Evolutionary conservation across 2,888 invertebrate genomes (phyloP), one percentile per base, ranked within the genome.

Genomic region (Erebia ligea): DNA sequence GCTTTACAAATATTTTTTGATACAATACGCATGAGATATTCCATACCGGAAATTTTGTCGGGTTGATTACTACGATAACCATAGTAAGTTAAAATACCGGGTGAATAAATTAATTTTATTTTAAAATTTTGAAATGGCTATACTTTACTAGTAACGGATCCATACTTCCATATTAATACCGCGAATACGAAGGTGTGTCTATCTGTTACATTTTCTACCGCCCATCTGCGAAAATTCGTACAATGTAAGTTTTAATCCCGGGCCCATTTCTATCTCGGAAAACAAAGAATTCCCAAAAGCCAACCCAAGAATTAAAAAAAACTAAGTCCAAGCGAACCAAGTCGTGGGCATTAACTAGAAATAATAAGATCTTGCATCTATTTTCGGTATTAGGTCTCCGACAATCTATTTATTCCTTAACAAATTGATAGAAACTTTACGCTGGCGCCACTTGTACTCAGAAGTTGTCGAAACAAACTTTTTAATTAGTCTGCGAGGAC

Each of bases 401-500:
- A 72, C 70, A 71, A 69, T 64, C 68, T 71, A 71, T 73, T 87
- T 87, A 86, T 86, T 84, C 82, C 82, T 79, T 81, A 83, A 83
- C 84, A 84, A 88, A 88, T 86, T 85, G 83, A 84, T 82, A 80
- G 82, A 80, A 79, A 81, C 82, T 84, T 79, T 83, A 86, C 87
- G 88, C 84, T 84, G 86, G 82, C 82, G 84, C 84, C 85, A 87
- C 87, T 89, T 87, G 86, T 82, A 76, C 84, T 82, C 82, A 76
- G 81, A 87, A 92, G 83, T 91, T 88, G 80, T 79, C 78, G 82
- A 83, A 89, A 90, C 91, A 92, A 93, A 93, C 92, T 92, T 92
- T 92, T 92, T 93, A 93, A 93, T 93, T 93, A 93, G 92, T 91
- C 91, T 88, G 84, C 87, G 85, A 91, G 89, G 86, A 91, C 92